phyloP scores from a whole-genome alignment of 2,797 vertebrate species.

The Gymnoscopelus microlampas region DNA sequence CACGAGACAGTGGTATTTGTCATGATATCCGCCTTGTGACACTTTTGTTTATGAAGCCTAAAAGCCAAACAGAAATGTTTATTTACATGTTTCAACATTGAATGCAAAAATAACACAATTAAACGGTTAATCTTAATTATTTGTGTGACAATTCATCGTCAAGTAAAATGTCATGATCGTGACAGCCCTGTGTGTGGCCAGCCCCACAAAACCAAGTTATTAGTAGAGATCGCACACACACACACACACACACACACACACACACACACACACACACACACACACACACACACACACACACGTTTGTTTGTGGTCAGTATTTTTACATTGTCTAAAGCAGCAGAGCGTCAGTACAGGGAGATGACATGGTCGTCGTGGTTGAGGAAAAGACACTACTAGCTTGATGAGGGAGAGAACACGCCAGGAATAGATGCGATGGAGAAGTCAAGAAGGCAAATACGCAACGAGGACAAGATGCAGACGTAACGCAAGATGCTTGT shows the following conservation, averaged over 20 bases:
- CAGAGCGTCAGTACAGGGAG: background rate
- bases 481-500: background rate
- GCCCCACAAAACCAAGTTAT: background rate
- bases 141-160: too few relatives aligned
- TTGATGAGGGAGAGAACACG: too few relatives aligned
- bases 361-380: background rate
- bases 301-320: slow-evolving; percentile 15
- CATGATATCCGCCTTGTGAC: background rate
- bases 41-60: background rate
- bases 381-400: too few relatives aligned
- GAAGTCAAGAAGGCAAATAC: slow-evolving; percentile 1
- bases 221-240: too few relatives aligned
- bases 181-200: too few relatives aligned
- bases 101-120: too few relatives aligned
- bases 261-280: background rate
- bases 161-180: too few relatives aligned
- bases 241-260: too few relatives aligned
- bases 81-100: too few relatives aligned
- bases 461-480: background rate
- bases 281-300: background rate
- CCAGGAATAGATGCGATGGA: background rate
- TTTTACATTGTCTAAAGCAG: background rate
- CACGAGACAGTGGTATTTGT: slow-evolving; percentile 11
- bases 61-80: too few relatives aligned
- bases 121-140: too few relatives aligned